A percentile compares a stretch with the other conserved stretches of the same genome.
These are phyloP conservation scores for Rhynchomys soricoides DNA, from an alignment of 2,113 vertebrate genomes.

Conservation along the genomic window DNA sequence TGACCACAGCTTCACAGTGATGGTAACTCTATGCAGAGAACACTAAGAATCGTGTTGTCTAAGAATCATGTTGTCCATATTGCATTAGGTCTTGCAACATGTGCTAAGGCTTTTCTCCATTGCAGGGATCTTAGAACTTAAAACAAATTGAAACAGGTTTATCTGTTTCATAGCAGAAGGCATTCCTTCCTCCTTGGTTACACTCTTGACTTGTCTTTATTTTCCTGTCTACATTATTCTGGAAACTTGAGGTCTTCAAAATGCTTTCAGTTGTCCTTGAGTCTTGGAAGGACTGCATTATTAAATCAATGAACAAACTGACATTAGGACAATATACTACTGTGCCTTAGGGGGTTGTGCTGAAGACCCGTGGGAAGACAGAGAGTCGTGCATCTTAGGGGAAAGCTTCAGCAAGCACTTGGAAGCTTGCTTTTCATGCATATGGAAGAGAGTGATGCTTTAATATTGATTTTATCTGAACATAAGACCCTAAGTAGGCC, in stretches of 20 bases:
- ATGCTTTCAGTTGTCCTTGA: neutral
- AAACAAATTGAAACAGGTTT: neutral
- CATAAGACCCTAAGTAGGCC: neutral
- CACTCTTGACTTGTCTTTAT: constrained; percentile 15
- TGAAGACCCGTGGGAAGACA: neutral
- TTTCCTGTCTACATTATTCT: constrained; percentile 39
- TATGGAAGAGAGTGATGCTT: neutral
- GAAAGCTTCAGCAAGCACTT: neutral
- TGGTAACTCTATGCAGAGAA: neutral
- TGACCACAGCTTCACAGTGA: neutral
- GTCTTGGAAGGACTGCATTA: constrained; percentile 25
- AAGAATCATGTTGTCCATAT: neutral
- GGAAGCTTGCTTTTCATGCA: neutral
- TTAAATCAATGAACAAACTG: constrained; percentile 32
- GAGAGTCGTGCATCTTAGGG: neutral
- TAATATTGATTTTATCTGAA: constrained; percentile 42
- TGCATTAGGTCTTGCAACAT: neutral
- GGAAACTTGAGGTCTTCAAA: neutral
- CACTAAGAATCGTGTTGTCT: neutral
- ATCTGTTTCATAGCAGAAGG: neutral
- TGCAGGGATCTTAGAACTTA: neutral
- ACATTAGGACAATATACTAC: constrained; percentile 13
- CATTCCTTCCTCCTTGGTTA: neutral
- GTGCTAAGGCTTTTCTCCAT: neutral
- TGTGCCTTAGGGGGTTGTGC: neutral